Evolutionary conservation across 2,113 vertebrate genomes (phyloP).

Genomic region (Myotis yumanensis): DNA sequence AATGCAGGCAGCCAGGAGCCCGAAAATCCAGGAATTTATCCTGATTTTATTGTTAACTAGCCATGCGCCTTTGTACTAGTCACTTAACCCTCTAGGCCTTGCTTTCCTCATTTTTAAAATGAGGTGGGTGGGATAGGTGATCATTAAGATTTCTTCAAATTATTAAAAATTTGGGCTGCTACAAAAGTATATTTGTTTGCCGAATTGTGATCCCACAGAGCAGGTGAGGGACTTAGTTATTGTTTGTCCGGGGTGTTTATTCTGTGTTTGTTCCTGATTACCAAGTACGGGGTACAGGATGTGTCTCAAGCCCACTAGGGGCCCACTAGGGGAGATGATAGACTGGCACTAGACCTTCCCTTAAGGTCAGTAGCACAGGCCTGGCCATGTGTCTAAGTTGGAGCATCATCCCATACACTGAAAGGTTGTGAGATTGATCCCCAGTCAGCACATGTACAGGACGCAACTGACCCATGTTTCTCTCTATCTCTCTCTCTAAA

Average conservation of each 20-base stretch:
- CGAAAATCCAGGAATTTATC: background rate
- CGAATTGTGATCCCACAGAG: background rate
- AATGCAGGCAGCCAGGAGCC: background rate
- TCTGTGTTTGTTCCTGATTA: background rate
- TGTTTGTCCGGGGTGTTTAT: background rate
- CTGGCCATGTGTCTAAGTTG: background rate
- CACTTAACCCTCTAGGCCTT: background rate
- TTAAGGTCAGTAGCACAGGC: background rate
- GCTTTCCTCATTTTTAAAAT: background rate
- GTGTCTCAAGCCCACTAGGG: background rate
- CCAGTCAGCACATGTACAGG: background rate
- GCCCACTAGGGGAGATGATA: background rate
- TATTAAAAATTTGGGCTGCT: background rate
- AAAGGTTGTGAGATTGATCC: background rate
- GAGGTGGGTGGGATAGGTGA: background rate
- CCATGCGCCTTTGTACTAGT: background rate
- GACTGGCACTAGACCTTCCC: background rate
- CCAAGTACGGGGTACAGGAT: background rate
- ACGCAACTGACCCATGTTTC: background rate
- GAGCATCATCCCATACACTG: background rate
- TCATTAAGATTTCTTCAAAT: background rate
- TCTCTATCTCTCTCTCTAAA: background rate
- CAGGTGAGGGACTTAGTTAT: background rate
- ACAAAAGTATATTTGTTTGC: background rate
- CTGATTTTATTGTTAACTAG: background rate